Evolutionary conservation across 2,888 invertebrate genomes (phyloP), one percentile per base, ranked within the genome.

Genomic region (Ectropis crepuscularia): DNA sequence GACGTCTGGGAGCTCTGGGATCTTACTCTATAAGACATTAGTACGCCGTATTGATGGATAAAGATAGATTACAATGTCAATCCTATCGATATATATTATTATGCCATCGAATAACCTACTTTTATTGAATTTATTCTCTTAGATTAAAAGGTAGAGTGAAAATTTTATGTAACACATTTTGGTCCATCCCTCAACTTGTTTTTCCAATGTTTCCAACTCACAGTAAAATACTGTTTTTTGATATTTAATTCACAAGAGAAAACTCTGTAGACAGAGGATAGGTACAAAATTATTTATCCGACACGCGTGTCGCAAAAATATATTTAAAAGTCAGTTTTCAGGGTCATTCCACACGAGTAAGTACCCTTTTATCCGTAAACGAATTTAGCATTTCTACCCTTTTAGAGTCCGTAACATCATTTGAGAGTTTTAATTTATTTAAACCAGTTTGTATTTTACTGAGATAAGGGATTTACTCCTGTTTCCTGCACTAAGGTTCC

Each of bases 311-410:
- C 48, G 12, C 41, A 46, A 45, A 46, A 53, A 54, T 36, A 10
- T 53, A 48, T 55, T 50, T 38, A 48, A 48, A 42, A 45, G 54
- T 11, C 47, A 10, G 41, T 43, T 57, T 62, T 57, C 62, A 48
- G 57, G 41, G 46, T 53, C 16, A 53, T 53, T 63, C 46, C 57
- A 57, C 46, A 12, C 37, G 51, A 51, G 53, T 55, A 41, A 16
- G 43, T 57, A 54, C 42, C 53, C 63, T 73, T 68, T 54, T 59
- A 68, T 47, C 50, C 59, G 57, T 12, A 9, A 42, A 61, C 66
- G 57, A 54, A 71, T 70, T 73, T 62, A 68, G 67, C 61, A 66
- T 65, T 64, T 53, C 59, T 60, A 70, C 69, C 70, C 74, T 63
- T 73, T 74, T 62, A 46, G 38, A 43, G 38, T 39, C 50, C 46